Evolutionary conservation across 2,797 vertebrate species (phyloP), one percentile per base, ranked within the genome.

Genomic region (Phylloscopus collybita): DNA sequence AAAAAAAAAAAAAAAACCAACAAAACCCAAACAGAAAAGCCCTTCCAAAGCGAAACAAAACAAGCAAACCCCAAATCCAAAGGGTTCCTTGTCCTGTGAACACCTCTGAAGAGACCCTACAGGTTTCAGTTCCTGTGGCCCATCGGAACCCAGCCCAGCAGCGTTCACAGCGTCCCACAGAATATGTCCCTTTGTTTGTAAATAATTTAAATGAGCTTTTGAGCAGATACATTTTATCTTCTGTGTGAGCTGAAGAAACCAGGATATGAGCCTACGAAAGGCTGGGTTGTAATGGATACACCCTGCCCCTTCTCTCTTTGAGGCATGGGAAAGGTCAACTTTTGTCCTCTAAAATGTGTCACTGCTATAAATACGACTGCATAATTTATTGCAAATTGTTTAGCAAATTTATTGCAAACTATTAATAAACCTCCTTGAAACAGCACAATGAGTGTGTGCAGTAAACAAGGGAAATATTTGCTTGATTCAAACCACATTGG

Each of bases 301-400:
- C 97, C 86, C 91, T 95, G 93, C 88, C 95, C 97, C 95, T 97
- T 97, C 96, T 93, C 97, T 97, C 91, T 95, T 97, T 97, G 91
- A 97, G 97, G 92, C 97, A 97, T 97, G 97, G 97, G 97, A 97
- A 97, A 97, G 97, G 97, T 97, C 97, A 97, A 93, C 90, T 94
- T 97, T 97, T 97, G 96, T 97, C 96, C 97, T 97, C 95, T 95
- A 96, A 97, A 97, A 97, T 95, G 95, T 97, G 97, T 97, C 97
- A 92, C 91, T 96, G 95, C 97, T 97, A 97, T 97, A 97, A 97
- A 97, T 97, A 97, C 56, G 92, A 95, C 97, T 95, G 91, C 82
- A 95, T 97, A 97, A 97, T 97, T 97, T 97, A 97, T 97, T 95
- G 97, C 95, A 97, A 97, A 97, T 97, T 97, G 97, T 97, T 97